phyloP scores from a whole-genome alignment of 2,797 vertebrate species.

The Esox lucius region DNA sequence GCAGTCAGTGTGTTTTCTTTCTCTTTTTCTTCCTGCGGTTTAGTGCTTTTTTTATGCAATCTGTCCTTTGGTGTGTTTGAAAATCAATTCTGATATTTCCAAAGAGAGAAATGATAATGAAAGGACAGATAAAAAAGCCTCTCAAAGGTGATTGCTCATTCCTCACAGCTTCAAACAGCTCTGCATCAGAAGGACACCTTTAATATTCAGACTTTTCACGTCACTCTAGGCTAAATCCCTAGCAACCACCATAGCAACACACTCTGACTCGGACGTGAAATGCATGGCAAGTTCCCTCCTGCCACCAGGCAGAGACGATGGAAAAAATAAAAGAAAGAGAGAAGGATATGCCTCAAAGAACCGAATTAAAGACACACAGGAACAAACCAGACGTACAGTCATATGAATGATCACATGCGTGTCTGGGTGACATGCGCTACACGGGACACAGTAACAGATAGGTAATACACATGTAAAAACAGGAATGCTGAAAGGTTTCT shows the following conservation, averaged over 20 bases:
- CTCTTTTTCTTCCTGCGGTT: constrained; percentile 14
- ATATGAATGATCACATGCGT: constrained; percentile 42
- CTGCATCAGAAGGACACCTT: constrained; percentile 79
- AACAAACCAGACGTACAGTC: constrained; percentile 40
- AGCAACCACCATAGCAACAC: constrained; percentile 86
- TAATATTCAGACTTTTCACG: constrained; percentile 81
- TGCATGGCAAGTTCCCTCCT: constrained; percentile 77
- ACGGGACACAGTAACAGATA: constrained; percentile 20
- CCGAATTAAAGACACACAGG: constrained; percentile 49
- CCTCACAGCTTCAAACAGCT: constrained; percentile 66
- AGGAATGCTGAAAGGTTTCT: neutral
- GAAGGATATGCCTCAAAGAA: constrained; percentile 53
- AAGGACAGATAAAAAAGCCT: constrained; percentile 54
- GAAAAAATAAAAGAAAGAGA: constrained; percentile 38
- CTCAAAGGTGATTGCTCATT: constrained; percentile 69
- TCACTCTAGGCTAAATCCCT: constrained; percentile 81
- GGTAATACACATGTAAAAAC: constrained; percentile 20
- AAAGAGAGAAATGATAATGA: constrained; percentile 64
- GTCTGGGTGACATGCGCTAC: constrained; percentile 13
- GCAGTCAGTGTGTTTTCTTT: constrained; percentile 8
- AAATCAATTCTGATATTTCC: constrained; percentile 67
- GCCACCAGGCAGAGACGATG: constrained; percentile 59
- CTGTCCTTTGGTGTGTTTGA: constrained; percentile 55
- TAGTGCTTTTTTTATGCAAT: constrained; percentile 36
- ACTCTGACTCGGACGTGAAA: constrained; percentile 77